Base-by-base conservation (phyloP, 1,140 invertebrate species). In the Zaprionus lachaisei region DNA sequence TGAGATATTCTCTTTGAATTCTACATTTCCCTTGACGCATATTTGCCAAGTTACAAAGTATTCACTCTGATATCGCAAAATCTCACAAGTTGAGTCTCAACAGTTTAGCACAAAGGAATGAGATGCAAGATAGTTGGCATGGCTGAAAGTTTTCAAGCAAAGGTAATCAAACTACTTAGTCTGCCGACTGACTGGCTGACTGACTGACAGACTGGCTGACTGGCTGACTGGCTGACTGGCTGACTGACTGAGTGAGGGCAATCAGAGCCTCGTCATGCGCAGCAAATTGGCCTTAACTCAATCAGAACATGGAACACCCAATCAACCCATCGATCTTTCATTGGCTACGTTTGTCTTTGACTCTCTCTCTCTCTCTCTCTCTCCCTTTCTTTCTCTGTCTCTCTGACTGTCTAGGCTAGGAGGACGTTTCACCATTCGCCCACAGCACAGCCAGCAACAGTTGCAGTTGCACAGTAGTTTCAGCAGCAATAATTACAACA, bases 401-500 rank as follows among this genome's bases (percentile, higher is more conserved):
- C 20, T 15, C 24, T 41, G 26, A 5, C 26, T 54, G 38, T 5
- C 83, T 70, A 94, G 95, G 65, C 89, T 96, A 77, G 95, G 95
- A 7, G 95, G 95, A 2, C 92, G 94, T 69, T 96, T 94, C 67
- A 94, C 94, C 4, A 94, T 94, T 12, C 94, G 94, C 34, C 94
- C 94, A 1, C 93, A 94, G 67, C 92, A 94, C 74, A 87, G 93
- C 63, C 92, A 93, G 63, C 91, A 91, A 67, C 91, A 92, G 70
- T 73, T 91, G 78, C 91, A 92, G 66, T 78, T 91, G 79, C 77
- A 80, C 80, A 92, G 83, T 68, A 91, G 85, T 47, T 90, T 91
- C 34, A 75, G 56, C 49, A 83, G 84, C 60, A 77, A 66, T 28
- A 80, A 56, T 67, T 82, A 68, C 60, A 64, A 56, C 70, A 85